Base-by-base conservation (phyloP, 2,888 invertebrate genomes). In the Nomada flava region DNA sequence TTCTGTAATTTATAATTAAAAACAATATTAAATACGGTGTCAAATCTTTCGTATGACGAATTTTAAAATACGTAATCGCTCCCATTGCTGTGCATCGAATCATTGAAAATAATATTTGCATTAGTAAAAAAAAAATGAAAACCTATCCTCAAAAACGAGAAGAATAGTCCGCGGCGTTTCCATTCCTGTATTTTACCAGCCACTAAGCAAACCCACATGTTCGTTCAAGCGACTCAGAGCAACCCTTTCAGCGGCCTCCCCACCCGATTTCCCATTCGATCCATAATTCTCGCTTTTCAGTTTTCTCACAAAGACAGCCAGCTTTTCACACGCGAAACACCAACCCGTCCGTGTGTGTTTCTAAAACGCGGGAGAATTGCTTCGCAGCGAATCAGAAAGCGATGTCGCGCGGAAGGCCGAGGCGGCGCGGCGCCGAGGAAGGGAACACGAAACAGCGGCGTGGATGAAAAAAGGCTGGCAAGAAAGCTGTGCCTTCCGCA, bases 341-440 rank as follows among this genome's bases (percentile, higher is more conserved):
- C 23, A 47, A 2, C 13, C 15, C 47, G 47, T 57, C 23, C 29
- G 29, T 44, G 15, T 20, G 50, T 65, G 36, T 59, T 64, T 36
- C 53, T 18, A 23, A 65, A 53, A 62, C 50, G 68, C 68, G 20
- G 10, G 7, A 55, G 62, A 68, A 74, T 78, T 29, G 62, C 26
- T 57, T 72, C 64, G 50, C 26, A 36, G 23, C 59, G 52, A 50
- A 29, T 15, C 52, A 9, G 42, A 67, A 52, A 65, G 55, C 53
- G 47, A 57, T 59, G 13, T 36, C 26, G 42, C 18, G 15, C 3
- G 29, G 50, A 18, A 60, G 65, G 42, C 57, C 42, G 50, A 18
- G 4, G 20, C 13, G 64, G 4, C 10, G 20, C 13, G 64, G 4
- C 10, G 29, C 7, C 5, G 7, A 15, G 18, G 15, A 26, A 50